Percentiles rank a stretch among this genome's conserved stretches.
Conservation (phyloP, 1,140 invertebrate species). For the Temnothorax longispinosus region DNA sequence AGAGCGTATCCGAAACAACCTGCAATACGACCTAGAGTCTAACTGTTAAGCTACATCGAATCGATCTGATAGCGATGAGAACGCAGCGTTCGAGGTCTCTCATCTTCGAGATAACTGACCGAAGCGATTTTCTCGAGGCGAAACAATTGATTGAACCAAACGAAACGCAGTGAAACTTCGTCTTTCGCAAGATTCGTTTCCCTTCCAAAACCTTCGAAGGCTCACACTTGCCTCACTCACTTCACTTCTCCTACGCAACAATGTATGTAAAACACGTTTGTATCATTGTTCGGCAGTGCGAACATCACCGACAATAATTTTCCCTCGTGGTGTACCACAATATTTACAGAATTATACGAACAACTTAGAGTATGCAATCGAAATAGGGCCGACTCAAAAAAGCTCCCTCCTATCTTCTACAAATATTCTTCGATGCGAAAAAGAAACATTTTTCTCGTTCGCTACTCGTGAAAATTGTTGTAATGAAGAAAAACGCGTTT, state of each 20-base stretch:
- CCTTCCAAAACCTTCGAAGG: not conserved
- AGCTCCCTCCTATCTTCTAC: not conserved
- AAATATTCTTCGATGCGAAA: not conserved
- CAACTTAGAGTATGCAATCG: conserved; percentile 76
- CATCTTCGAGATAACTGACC: conserved; percentile 50
- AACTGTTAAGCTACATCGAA: conserved; percentile 68
- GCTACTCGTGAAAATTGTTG: not conserved
- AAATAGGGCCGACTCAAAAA: conserved; percentile 18
- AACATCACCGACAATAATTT: conserved; percentile 71
- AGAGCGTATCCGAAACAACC: conserved; percentile 65
- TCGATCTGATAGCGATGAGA: conserved; percentile 52
- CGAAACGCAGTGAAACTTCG: conserved; percentile 44
- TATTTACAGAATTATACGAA: conserved; percentile 83
- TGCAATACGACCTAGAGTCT: conserved; percentile 69
- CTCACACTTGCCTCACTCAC: not conserved
- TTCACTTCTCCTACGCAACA: conserved; percentile 5
- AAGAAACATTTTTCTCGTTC: not conserved
- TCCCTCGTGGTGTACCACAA: conserved; percentile 75
- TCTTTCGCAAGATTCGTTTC: conserved; percentile 11
- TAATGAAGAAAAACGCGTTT: not conserved
- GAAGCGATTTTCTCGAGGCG: conserved; percentile 22
- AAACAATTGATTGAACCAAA: conserved; percentile 49
- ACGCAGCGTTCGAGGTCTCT: conserved; percentile 36
- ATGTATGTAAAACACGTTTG: conserved; percentile 72
- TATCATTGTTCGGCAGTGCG: conserved; percentile 71